Conservation (phyloP, 2,797 vertebrate species). For the Mergus octosetaceus region DNA sequence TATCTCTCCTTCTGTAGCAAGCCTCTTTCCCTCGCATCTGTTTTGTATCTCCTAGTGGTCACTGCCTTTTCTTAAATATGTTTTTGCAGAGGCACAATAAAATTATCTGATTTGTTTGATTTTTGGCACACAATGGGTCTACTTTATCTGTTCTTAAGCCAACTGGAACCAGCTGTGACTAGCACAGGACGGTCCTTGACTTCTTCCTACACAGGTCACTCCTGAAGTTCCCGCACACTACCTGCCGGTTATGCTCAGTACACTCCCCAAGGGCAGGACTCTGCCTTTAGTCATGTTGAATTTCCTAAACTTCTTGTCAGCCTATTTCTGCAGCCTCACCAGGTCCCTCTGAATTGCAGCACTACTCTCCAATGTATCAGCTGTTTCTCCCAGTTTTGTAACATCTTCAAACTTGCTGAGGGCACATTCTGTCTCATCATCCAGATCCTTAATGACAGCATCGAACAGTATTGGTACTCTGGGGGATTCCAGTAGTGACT, state of each 20-base stretch:
- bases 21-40: background rate
- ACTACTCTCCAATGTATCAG: background rate
- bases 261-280: background rate
- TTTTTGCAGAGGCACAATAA: background rate
- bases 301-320: background rate
- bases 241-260: background rate
- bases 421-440: background rate
- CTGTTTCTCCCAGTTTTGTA: background rate
- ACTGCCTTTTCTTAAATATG: background rate
- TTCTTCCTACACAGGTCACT: background rate
- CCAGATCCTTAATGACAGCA: background rate
- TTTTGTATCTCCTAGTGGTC: background rate
- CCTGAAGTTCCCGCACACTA: background rate
- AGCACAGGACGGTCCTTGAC: background rate
- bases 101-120: background rate
- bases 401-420: background rate
- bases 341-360: background rate
- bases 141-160: background rate
- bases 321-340: background rate
- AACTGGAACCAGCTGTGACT: background rate
- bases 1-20: background rate
- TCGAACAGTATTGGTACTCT: background rate
- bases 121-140: background rate
- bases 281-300: background rate
- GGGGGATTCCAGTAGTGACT: too few relatives aligned